These are phyloP conservation scores for Acanthis flammea DNA, from an alignment of 2,797 vertebrate species.

Conservation along the genomic window DNA sequence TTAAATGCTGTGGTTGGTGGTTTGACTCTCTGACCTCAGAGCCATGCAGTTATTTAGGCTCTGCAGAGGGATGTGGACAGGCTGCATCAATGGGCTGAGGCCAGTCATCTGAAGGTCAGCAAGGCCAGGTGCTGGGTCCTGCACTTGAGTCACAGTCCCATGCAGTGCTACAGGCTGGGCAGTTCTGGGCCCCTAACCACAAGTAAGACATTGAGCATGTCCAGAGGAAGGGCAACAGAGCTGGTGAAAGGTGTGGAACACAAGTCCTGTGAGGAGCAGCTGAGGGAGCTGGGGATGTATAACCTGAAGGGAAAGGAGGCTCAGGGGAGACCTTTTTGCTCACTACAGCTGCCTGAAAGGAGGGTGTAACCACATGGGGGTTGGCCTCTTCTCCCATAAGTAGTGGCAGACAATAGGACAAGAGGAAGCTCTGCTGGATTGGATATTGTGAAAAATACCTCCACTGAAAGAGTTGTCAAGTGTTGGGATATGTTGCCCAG, in stretches of 20 bases:
- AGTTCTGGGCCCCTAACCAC: not conserved
- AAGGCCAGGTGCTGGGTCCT: not conserved
- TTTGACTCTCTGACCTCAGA: not conserved
- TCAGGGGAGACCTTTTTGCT: accelerated
- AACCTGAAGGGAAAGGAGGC: not conserved
- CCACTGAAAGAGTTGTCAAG: not conserved
- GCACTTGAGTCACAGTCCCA: accelerated
- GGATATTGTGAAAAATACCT: not conserved
- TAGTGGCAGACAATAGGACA: not conserved
- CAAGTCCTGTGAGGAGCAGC: not conserved
- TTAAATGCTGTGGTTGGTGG: not conserved
- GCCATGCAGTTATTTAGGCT: not conserved
- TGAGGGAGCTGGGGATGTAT: not conserved
- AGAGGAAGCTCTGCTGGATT: not conserved
- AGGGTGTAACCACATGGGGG: not conserved
- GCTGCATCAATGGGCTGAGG: not conserved
- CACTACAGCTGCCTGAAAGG: not conserved
- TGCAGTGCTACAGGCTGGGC: not conserved
- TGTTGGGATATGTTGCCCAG: not conserved
- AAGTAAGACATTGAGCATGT: not conserved
- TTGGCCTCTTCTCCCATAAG: accelerated
- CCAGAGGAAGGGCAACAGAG: not conserved
- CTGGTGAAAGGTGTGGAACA: not conserved
- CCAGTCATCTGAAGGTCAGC: not conserved
- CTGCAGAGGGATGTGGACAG: not conserved